phyloP scores from a whole-genome alignment of 2,888 invertebrate species.

The Venusia cambrica region DNA sequence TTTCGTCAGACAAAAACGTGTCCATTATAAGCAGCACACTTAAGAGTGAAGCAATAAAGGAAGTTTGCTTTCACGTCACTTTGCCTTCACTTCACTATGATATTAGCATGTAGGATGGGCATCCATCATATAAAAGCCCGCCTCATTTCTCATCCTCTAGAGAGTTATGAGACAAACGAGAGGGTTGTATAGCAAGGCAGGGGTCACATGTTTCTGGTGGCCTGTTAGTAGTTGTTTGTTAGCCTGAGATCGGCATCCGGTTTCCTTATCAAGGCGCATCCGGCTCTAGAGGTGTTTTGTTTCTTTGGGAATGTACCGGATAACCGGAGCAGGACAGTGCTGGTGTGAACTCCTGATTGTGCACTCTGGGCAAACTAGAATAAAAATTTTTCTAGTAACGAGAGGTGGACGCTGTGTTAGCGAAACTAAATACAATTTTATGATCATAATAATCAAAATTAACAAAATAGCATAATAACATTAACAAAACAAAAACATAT shows the following conservation, averaged over 20 bases:
- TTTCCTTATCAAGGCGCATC: conserved; percentile 65
- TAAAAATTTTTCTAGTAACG: no score
- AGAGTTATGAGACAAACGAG: conserved; percentile 20
- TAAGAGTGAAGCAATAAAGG: conserved; percentile 52
- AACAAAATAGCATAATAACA: no score
- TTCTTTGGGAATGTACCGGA: conserved; percentile 60
- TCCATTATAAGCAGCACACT: conserved; percentile 41
- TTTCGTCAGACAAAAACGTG: conserved; percentile 37
- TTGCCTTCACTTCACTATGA: conserved; percentile 43
- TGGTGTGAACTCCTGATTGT: conserved; percentile 1
- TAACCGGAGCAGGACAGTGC: conserved; percentile 31
- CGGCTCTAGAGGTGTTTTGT: conserved; percentile 58
- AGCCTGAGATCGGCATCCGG: conserved; percentile 61
- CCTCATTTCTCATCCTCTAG: conserved; percentile 23
- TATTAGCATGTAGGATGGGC: conserved; percentile 49
- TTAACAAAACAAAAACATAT: no score
- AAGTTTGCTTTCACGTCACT: conserved; percentile 57
- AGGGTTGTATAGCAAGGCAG: conserved; percentile 22
- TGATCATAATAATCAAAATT: no score
- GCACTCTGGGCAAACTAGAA: conserved; percentile 1
- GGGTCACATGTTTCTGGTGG: conserved; percentile 42
- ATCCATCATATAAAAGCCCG: conserved; percentile 36
- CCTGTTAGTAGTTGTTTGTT: conserved; percentile 62
- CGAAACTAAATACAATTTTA: no score
- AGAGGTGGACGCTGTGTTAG: no score